Evolutionary conservation across 2,797 vertebrate genomes (phyloP).

Genomic region (Ficedula albicollis): DNA sequence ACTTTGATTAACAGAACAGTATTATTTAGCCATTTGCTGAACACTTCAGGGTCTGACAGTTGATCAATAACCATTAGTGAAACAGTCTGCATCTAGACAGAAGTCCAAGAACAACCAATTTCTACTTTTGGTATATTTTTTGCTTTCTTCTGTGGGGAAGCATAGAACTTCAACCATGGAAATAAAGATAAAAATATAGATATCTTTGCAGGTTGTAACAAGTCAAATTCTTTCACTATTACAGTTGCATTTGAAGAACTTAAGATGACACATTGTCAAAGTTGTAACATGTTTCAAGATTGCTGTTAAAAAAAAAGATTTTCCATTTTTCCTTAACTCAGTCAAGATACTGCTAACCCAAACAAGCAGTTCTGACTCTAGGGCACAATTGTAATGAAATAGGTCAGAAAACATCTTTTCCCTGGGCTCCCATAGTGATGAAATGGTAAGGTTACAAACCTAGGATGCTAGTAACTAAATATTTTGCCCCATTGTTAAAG

Average conservation of each 20-base stretch:
- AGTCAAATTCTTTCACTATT: not conserved
- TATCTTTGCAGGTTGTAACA: not conserved
- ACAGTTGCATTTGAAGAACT: not conserved
- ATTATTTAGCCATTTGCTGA: not conserved
- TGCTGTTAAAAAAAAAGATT: not conserved
- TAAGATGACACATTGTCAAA: not conserved
- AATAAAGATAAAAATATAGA: not conserved
- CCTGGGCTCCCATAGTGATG: not conserved
- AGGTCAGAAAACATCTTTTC: not conserved
- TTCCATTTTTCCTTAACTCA: not conserved
- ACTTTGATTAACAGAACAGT: not conserved
- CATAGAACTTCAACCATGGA: not conserved
- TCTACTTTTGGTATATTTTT: not conserved
- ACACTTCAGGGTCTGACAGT: not conserved
- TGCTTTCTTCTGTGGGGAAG: not conserved
- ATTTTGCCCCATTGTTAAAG: not conserved
- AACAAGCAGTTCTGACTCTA: not conserved
- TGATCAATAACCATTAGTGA: not conserved
- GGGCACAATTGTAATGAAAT: not conserved
- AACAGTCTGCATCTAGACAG: not conserved
- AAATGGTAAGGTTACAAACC: not conserved
- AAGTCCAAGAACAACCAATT: not conserved
- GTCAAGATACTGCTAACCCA: not conserved
- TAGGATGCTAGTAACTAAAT: not conserved
- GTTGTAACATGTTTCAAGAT: not conserved